Evolutionary conservation across 2,888 invertebrate genomes (phyloP), one percentile per base, ranked within the genome.

Genomic region (Pimpla rufipes): DNA sequence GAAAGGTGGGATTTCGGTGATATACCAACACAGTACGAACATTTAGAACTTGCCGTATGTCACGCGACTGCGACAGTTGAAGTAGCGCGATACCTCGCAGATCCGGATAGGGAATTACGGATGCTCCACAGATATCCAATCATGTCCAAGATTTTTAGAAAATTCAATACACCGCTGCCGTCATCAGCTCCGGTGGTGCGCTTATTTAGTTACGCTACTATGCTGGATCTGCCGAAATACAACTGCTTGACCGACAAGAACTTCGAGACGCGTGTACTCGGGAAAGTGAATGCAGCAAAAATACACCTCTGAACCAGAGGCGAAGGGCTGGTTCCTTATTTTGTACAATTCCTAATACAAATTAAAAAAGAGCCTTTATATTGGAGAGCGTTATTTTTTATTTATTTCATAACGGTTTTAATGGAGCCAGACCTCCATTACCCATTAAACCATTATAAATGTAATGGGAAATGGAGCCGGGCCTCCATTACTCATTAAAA

Each of bases 141-240:
- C 16, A 66, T 66, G 13, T 18, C 23, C 7, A 55, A 55, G 23
- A 23, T 55, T 16, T 81, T 81, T 45, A 10, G 62, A 0, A 42
- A 64, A 5, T 82, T 52, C 29, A 82, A 82, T 42, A 82, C 81
- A 8, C 35, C 73, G 0, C 66, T 78, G 42, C 71, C 78, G 2
- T 78, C 74, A 11, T 82, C 81, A 8, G 81, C 77, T 6, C 67
- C 81, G 2, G 81, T 82, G 0, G 81, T 78, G 37, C 21, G 77
- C 5, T 16, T 82, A 1, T 82, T 82, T 52, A 67, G 73, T 0
- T 73, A 73, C 16, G 73, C 81, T 1, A 77, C 81, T 1, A 81
- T 77, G n/a, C n/a, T n/a, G n/a, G n/a, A n/a, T n/a, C n/a, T n/a
- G n/a, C n/a, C n/a, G n/a, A n/a, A n/a, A n/a, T 81, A 73, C 29